Evolutionary conservation across 2,797 vertebrate genomes (phyloP), one percentile per base, ranked within the genome.

Genomic region (Rallus crepitans): DNA sequence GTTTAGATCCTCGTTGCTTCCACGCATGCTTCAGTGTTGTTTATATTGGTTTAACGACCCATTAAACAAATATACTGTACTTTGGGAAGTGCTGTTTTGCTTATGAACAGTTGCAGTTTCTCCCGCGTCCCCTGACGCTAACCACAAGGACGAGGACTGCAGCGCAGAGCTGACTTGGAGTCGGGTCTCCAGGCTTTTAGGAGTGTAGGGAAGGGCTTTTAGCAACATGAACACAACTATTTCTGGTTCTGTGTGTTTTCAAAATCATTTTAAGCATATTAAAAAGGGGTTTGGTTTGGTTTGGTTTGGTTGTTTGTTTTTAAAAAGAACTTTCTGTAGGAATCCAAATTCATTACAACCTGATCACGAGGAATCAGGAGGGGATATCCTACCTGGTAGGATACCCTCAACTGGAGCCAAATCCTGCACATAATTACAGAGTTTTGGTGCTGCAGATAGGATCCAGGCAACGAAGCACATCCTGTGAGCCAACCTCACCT

Each of bases 41-140:
- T 97, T 96, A 93, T 96, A 82, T 92, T 33, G 68, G 93, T 93
- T 96, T 95, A 97, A 97, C 6, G 75, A 97, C 65, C 94, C 94
- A 82, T 97, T 95, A 82, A 96, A 91, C 82, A 94, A 96, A 93
- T 95, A 93, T 95, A 93, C 92, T 90, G 94, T 96, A 96, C 95
- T 95, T 97, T 35, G 50, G 63, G 80, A 97, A 96, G 91, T 78
- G 89, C 68, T 93, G 76, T 79, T 95, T 82, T 35, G 69, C 65
- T 92, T 72, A 59, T 40, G 87, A 94, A 92, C 92, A 87, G 78
- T 91, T 95, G 87, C 80, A 81, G 87, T 70, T 92, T 63, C 70
- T 56, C 64, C 76, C 66, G 30, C 1, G 0, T 52, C 76, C 45
- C 42, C 40, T 1, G 0, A 33, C 12, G 50, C 9, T 27, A 68